Evolutionary conservation across 2,888 invertebrate genomes (phyloP).

Genomic region (Entomobrya multifasciata): DNA sequence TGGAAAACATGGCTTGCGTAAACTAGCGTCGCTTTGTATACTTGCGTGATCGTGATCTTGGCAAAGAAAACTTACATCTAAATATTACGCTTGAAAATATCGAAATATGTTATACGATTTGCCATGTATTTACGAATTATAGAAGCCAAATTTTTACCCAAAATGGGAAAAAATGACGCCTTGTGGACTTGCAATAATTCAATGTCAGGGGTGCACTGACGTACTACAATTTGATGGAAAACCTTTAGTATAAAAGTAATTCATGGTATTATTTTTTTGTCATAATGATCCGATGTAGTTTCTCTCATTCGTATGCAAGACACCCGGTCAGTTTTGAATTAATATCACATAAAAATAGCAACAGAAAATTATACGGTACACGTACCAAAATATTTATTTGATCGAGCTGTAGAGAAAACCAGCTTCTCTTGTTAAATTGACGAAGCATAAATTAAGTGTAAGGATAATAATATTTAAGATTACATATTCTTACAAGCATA

Average conservation of each 20-base stretch:
- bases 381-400: not conserved
- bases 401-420: slow-evolving; percentile 23
- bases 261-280: not conserved
- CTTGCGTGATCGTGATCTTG: not conserved
- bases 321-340: not conserved
- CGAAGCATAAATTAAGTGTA: not conserved
- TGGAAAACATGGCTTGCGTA: not conserved
- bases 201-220: slow-evolving; percentile 43
- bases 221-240: not conserved
- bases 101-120: not conserved
- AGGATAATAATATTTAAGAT: not conserved
- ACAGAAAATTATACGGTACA: too few relatives aligned
- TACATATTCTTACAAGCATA: not conserved
- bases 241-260: slow-evolving; percentile 22
- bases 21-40: not conserved
- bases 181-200: slow-evolving; percentile 20
- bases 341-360: not conserved
- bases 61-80: not conserved
- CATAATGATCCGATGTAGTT: not conserved
- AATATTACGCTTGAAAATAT: not conserved
- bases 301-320: not conserved
- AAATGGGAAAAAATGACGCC: not conserved
- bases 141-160: not conserved
- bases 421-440: not conserved
- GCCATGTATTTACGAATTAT: not conserved